Percentiles rank a stretch among this genome's conserved stretches.
phyloP scores from a whole-genome alignment of 2,888 invertebrate genomes.

The Hedya salicella region DNA sequence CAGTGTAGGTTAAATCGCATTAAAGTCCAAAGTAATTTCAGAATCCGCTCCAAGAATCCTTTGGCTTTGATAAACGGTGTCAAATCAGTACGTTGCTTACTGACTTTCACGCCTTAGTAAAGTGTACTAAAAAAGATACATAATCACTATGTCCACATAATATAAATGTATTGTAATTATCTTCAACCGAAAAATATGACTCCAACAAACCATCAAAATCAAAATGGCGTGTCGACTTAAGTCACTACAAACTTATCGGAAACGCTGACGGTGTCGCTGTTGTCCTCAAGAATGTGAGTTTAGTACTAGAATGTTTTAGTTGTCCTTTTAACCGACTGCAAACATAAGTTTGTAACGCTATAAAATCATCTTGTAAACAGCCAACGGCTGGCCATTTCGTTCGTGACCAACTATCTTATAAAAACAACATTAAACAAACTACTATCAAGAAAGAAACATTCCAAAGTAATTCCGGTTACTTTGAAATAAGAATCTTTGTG shows the following conservation, averaged over 20 bases:
- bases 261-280: neutral
- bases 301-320: neutral
- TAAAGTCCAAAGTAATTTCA: too few relatives aligned
- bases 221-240: constrained; percentile 69
- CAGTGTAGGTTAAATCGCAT: too few relatives aligned
- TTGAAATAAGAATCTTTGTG: neutral
- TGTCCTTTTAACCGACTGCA: constrained; percentile 22
- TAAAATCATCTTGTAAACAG: constrained; percentile 75
- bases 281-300: neutral
- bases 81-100: neutral
- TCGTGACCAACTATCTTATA: constrained; percentile 75
- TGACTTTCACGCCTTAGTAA: neutral
- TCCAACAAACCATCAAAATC: constrained; percentile 56
- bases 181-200: constrained; percentile 33
- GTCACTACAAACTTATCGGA: constrained; percentile 22
- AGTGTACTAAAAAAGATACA: neutral
- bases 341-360: constrained; percentile 26
- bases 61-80: neutral
- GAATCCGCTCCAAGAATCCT: too few relatives aligned
- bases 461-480: neutral
- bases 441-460: constrained; percentile 4
- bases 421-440: constrained; percentile 50
- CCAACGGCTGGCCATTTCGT: constrained; percentile 65
- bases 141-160: constrained; percentile 1
- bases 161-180: constrained; percentile 17